Evolutionary conservation across 2,113 vertebrate species (phyloP).

Genomic region (Oreotrochilus melanogaster): DNA sequence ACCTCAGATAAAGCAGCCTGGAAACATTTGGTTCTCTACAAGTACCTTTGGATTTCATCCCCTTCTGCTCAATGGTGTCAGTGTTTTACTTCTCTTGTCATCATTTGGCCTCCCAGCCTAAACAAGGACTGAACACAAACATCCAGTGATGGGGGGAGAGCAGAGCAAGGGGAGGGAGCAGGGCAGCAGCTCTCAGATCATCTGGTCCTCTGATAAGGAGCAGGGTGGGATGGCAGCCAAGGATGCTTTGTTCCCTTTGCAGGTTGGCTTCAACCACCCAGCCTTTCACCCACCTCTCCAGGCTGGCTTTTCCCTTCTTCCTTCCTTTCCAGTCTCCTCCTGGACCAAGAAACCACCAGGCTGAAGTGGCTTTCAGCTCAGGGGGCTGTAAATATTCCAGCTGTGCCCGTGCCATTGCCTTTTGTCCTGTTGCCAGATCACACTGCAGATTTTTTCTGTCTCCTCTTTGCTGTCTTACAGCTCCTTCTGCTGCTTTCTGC

Average conservation of each 20-base stretch:
- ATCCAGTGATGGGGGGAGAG: neutral
- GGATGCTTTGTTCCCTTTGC: neutral
- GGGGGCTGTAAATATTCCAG: neutral
- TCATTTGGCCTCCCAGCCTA: neutral
- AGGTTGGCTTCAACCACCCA: neutral
- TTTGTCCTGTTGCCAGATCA: neutral
- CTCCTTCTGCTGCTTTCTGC: neutral
- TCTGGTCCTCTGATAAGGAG: neutral
- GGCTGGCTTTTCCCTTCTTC: neutral
- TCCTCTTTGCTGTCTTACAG: neutral
- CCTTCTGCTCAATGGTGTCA: neutral
- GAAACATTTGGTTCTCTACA: accelerated
- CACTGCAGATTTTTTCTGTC: neutral
- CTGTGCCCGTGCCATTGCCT: accelerated
- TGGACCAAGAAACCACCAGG: too few species aligned
- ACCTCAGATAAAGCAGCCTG: constrained; percentile 26
- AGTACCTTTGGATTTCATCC: neutral
- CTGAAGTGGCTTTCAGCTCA: neutral
- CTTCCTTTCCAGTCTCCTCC: neutral
- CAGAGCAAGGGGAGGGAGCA: neutral
- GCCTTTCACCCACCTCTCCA: neutral
- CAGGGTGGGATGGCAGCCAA: neutral
- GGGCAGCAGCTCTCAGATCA: neutral
- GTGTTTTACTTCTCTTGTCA: neutral
- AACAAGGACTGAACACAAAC: constrained; percentile 5